A percentile compares a stretch with the other conserved stretches of the same genome.
phyloP scores from a whole-genome alignment of 2,797 vertebrate species.

The Smutsia temminckii region DNA sequence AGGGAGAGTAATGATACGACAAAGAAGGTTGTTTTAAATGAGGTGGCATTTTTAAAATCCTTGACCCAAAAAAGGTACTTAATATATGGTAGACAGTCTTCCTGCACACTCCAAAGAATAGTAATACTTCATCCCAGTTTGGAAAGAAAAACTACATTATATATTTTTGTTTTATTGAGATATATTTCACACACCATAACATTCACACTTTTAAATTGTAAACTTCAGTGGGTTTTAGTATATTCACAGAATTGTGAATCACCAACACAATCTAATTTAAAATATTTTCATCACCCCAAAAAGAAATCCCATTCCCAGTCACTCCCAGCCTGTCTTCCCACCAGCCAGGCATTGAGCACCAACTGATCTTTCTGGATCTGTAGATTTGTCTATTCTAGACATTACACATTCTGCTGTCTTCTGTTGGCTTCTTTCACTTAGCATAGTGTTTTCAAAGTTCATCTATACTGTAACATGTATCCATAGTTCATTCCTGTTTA shows the following conservation, averaged over 20 bases:
- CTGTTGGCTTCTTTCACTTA: background rate
- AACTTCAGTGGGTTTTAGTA: background rate
- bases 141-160: background rate
- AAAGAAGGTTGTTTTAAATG: background rate
- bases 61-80: background rate
- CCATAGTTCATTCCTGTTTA: background rate
- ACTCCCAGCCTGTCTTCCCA: background rate
- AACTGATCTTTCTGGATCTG: background rate
- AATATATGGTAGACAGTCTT: background rate
- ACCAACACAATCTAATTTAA: background rate
- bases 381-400: background rate
- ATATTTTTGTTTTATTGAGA: conserved; percentile 15
- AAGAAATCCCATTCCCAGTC: background rate
- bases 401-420: background rate
- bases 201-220: background rate
- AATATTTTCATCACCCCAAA: background rate
- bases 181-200: background rate
- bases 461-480: background rate
- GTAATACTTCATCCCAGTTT: background rate
- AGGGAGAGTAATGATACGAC: background rate
- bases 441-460: background rate
- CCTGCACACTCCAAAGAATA: background rate
- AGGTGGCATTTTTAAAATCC: background rate
- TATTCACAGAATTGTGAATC: background rate
- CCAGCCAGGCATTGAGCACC: background rate